Conservation (phyloP, 2,113 vertebrate species). For the Apaloderma vittatum region DNA sequence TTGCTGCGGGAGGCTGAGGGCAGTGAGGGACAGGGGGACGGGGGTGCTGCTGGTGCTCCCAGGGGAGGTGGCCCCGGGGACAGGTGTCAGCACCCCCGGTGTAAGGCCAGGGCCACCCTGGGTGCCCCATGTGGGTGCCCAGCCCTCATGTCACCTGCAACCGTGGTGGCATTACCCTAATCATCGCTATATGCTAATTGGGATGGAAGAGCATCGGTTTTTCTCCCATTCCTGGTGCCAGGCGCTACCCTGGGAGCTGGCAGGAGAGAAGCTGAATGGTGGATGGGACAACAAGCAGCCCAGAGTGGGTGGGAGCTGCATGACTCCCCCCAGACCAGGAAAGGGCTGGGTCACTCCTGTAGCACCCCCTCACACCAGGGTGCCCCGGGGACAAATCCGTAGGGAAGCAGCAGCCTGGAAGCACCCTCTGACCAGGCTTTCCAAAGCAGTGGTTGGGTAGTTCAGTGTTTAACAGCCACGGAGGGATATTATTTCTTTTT, state of each 20-base stretch:
- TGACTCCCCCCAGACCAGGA: background rate
- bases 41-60: background rate
- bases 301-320: background rate
- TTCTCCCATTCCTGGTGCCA: background rate
- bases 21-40: fast-evolving
- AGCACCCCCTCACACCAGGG: background rate
- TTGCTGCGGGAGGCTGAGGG: background rate
- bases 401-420: background rate
- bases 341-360: background rate
- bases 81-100: fast-evolving
- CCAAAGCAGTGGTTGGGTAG: background rate
- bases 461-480: slow-evolving; percentile 8
- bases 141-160: background rate
- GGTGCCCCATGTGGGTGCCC: background rate
- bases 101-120: background rate
- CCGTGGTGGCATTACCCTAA: background rate
- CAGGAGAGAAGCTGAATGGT: background rate
- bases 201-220: background rate
- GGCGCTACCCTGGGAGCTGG: fast-evolving
- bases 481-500: slow-evolving; percentile 34
- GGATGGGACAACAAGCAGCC: background rate
- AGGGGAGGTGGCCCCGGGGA: background rate
- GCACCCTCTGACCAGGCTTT: background rate
- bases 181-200: background rate
- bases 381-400: background rate